These are phyloP conservation scores for Brachionichthys hirsutus DNA, from an alignment of 2,113 vertebrate species.

Conservation along the genomic window DNA sequence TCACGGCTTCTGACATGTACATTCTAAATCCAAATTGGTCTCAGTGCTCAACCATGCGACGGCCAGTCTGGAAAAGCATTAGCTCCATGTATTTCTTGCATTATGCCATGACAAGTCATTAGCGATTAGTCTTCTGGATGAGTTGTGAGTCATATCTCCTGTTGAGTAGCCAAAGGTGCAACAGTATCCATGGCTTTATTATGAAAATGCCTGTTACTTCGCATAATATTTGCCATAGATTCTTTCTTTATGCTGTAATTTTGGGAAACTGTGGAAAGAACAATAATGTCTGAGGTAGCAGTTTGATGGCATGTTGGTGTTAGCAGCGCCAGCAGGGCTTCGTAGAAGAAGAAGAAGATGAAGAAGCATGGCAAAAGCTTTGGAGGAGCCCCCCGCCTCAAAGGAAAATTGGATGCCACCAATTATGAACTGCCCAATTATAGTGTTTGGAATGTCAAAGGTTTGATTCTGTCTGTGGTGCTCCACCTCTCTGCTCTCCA, in stretches of 20 bases:
- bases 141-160: conserved; percentile 61
- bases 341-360: too few species aligned
- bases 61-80: conserved; percentile 56
- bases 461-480: conserved; percentile 14
- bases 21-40: not conserved
- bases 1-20: conserved; percentile 64
- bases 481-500: not conserved
- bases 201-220: conserved; percentile 43
- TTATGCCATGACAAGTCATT: conserved; percentile 54
- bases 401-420: conserved; percentile 58
- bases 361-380: conserved; percentile 46
- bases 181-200: conserved; percentile 57
- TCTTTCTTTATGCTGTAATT: conserved; percentile 46
- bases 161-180: conserved; percentile 28
- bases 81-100: conserved; percentile 50
- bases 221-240: conserved; percentile 30
- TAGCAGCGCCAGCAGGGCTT: conserved; percentile 42
- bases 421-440: conserved; percentile 46
- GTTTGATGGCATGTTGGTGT: conserved; percentile 60
- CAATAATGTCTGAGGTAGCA: conserved; percentile 61
- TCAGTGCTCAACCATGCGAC: conserved; percentile 21
- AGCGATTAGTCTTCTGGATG: conserved; percentile 38
- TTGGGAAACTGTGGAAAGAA: conserved; percentile 58
- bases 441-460: conserved; percentile 30
- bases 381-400: conserved; percentile 46